phyloP scores from a whole-genome alignment of 2,888 invertebrate genomes.

The Epirrhoe alternata region DNA sequence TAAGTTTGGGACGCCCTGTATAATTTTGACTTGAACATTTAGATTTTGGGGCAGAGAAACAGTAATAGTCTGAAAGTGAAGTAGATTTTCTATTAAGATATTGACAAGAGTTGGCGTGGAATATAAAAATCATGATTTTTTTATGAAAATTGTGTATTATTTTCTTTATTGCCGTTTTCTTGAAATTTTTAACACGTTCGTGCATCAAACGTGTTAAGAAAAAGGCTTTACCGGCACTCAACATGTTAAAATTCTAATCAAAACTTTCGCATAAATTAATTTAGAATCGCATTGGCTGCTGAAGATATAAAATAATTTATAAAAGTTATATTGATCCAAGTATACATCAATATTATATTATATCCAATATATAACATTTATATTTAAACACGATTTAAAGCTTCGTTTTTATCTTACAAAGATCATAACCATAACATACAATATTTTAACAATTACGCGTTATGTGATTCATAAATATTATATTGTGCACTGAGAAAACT shows the following conservation, averaged over 20 bases:
- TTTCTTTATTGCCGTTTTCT: too few relatives aligned
- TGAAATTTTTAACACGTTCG: too few relatives aligned
- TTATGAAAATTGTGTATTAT: too few relatives aligned
- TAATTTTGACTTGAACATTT: conserved; percentile 8
- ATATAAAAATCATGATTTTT: not conserved
- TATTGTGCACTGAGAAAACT: conserved; percentile 38
- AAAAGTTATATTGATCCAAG: conserved; percentile 28
- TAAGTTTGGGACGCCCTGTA: too few relatives aligned
- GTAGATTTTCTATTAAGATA: not conserved
- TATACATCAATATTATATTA: conserved; percentile 33
- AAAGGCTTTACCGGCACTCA: too few relatives aligned
- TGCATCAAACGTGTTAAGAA: too few relatives aligned
- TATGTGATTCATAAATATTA: conserved; percentile 31
- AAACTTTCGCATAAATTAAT: not conserved
- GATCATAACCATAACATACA: conserved; percentile 56
- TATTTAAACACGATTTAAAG: conserved; percentile 80
- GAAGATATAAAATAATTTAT: conserved; percentile 16
- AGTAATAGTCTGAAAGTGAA: conserved; percentile 2
- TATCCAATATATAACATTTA: conserved; percentile 49
- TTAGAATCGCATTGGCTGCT: conserved; percentile 10
- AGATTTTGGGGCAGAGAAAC: conserved; percentile 16
- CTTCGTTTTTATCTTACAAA: conserved; percentile 76
- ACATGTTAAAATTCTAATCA: not conserved
- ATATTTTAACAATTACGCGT: conserved; percentile 45
- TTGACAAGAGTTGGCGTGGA: not conserved